Evolutionary conservation across 2,113 vertebrate species (phyloP).

Genomic region (Pogonocichla stellata): DNA sequence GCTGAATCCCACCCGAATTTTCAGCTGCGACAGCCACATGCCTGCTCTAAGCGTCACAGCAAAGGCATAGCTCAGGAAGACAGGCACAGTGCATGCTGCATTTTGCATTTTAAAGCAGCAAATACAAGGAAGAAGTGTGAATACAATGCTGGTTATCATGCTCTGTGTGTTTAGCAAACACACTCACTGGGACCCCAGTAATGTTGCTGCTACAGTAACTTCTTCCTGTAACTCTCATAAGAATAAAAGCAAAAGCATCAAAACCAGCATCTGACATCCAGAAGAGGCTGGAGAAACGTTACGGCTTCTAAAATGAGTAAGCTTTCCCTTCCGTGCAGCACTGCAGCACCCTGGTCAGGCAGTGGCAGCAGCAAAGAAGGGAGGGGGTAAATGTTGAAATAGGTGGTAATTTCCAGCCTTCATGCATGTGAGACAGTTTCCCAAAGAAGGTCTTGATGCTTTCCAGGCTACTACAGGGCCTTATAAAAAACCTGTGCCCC

Average conservation of each 20-base stretch:
- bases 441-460: neutral
- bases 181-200: accelerated
- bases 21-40: neutral
- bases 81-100: accelerated
- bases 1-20: neutral
- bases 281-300: neutral
- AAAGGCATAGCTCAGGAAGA: neutral
- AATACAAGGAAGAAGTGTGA: neutral
- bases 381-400: accelerated
- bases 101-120: neutral
- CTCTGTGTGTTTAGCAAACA: neutral
- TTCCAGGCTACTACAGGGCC: neutral
- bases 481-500: neutral
- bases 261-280: neutral
- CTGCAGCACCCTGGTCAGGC: too few relatives aligned
- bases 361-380: neutral
- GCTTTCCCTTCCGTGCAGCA: accelerated
- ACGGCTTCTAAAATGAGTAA: neutral
- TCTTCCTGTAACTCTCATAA: neutral
- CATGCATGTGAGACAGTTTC: neutral
- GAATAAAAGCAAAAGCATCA: neutral
- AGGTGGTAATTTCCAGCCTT: neutral
- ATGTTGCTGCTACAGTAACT: neutral
- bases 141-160: too few relatives aligned
- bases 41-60: neutral